These are phyloP conservation scores for Pandion haliaetus DNA, from an alignment of 2,113 vertebrate species.

Conservation along the genomic window DNA sequence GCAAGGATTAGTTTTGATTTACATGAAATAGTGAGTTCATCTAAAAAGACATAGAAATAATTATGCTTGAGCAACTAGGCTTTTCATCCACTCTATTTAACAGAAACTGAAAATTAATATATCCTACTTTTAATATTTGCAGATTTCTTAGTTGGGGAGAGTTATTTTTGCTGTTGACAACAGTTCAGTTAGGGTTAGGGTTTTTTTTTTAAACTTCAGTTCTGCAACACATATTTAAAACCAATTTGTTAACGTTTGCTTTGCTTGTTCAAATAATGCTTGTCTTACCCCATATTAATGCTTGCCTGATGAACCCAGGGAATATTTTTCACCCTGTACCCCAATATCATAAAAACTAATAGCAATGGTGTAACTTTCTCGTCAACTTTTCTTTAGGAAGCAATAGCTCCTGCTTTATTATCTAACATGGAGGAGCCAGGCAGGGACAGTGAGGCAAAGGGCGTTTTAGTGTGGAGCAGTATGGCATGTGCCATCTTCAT, in stretches of 20 bases:
- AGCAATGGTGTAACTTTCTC: not conserved
- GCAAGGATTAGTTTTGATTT: not conserved
- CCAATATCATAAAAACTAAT: not conserved
- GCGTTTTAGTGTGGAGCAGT: not conserved
- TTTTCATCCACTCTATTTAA: not conserved
- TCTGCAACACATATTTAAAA: not conserved
- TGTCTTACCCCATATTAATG: not conserved
- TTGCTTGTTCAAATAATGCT: not conserved
- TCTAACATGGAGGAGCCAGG: not conserved
- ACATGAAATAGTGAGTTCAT: not conserved
- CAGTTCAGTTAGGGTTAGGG: not conserved
- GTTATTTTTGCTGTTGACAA: not conserved
- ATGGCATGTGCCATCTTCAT: not conserved
- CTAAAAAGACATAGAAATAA: not conserved
- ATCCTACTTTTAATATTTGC: not conserved
- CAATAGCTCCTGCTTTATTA: not conserved
- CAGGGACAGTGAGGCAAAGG: not conserved
- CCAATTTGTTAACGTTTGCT: not conserved
- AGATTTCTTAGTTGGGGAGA: not conserved
- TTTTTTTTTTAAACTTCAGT: not conserved
- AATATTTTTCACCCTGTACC: not conserved
- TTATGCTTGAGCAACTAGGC: not conserved
- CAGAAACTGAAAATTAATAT: constrained; percentile 9
- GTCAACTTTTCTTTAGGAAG: not conserved
- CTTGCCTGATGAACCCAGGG: not conserved